These are phyloP conservation scores for Aurelia sp. DNA, from an alignment of 30 jellyfish, hydroid and myxozoan species.

Conservation along the genomic window DNA sequence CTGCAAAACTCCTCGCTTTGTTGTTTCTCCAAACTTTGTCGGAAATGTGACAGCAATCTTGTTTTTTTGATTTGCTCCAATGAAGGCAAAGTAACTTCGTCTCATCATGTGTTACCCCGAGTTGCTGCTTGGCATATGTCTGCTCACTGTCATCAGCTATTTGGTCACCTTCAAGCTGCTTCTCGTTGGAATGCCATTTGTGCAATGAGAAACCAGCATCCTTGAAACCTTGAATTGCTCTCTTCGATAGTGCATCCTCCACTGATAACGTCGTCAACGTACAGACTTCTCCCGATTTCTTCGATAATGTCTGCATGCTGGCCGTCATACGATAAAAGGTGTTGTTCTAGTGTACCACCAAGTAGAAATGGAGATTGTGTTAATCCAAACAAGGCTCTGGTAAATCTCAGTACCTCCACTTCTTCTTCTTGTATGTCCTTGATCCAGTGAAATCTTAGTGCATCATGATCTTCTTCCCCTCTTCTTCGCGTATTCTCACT, in stretches of 20 bases:
- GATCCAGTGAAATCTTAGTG: slow-evolving; percentile 57
- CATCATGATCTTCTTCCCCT: too few species aligned
- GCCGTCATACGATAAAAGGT: slow-evolving; percentile 19
- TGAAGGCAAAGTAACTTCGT: background rate
- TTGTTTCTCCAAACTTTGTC: background rate
- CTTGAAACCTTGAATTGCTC: slow-evolving; percentile 27
- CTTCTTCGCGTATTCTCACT: too few species aligned
- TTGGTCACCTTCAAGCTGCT: slow-evolving; percentile 18
- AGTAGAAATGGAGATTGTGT: slow-evolving; percentile 57
- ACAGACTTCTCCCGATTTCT: slow-evolving; percentile 50
- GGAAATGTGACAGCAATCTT: background rate
- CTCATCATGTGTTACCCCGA: background rate
- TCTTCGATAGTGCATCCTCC: slow-evolving; percentile 58
- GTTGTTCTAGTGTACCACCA: slow-evolving; percentile 54
- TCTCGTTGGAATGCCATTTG: slow-evolving; percentile 79
- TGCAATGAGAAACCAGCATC: slow-evolving; percentile 63
- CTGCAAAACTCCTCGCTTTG: background rate
- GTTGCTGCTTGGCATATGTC: slow-evolving; percentile 51
- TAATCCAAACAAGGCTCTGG: slow-evolving; percentile 59
- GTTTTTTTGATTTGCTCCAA: background rate
- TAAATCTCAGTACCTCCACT: slow-evolving; percentile 23
- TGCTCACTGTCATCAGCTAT: background rate
- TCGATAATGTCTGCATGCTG: slow-evolving; percentile 3
- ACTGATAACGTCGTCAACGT: slow-evolving; percentile 67
- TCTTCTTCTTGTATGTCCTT: slow-evolving; percentile 19